Percentiles rank a stretch among this genome's conserved stretches.
These are phyloP conservation scores for Elmis aenea DNA, from an alignment of 2,888 invertebrate genomes.

Conservation along the genomic window DNA sequence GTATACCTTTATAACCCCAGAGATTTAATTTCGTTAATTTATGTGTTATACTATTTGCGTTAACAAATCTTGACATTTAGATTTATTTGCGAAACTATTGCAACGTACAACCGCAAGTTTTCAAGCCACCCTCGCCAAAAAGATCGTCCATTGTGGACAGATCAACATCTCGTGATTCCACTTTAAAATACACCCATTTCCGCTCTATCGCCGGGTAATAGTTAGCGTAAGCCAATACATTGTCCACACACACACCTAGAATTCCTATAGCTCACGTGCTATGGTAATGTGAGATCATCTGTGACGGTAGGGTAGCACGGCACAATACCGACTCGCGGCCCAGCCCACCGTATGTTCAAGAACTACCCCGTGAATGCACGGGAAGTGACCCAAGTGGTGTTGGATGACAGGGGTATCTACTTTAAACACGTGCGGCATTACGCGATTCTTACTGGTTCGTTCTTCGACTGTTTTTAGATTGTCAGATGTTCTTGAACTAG, in stretches of 20 bases:
- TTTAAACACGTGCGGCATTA: constrained; percentile 45
- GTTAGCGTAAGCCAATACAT: constrained; percentile 30
- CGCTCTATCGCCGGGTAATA: constrained; percentile 31
- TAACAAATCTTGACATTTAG: too few relatives aligned
- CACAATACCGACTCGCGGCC: constrained; percentile 24
- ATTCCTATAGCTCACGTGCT: constrained; percentile 20
- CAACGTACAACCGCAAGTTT: too few relatives aligned
- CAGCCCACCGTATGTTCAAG: constrained; percentile 25
- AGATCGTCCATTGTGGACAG: too few relatives aligned
- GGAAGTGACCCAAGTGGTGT: constrained; percentile 41
- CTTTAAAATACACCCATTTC: constrained; percentile 38
- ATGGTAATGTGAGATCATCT: constrained; percentile 14
- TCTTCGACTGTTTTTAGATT: constrained; percentile 15
- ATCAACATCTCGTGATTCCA: constrained; percentile 18
- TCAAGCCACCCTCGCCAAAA: too few relatives aligned
- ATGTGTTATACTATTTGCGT: too few relatives aligned
- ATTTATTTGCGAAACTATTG: too few relatives aligned
- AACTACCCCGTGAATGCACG: constrained; percentile 36
- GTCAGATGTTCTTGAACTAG: constrained; percentile 22
- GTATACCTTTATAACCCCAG: too few relatives aligned
- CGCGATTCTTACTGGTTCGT: constrained; percentile 28
- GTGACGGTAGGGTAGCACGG: constrained; percentile 20
- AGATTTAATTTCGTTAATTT: too few relatives aligned
- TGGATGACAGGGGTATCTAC: constrained; percentile 40
- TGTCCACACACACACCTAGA: constrained; percentile 26